Percentiles rank a stretch among this genome's conserved stretches.
phyloP scores from a whole-genome alignment of 2,888 invertebrate species.

The Perithous albicinctus region DNA sequence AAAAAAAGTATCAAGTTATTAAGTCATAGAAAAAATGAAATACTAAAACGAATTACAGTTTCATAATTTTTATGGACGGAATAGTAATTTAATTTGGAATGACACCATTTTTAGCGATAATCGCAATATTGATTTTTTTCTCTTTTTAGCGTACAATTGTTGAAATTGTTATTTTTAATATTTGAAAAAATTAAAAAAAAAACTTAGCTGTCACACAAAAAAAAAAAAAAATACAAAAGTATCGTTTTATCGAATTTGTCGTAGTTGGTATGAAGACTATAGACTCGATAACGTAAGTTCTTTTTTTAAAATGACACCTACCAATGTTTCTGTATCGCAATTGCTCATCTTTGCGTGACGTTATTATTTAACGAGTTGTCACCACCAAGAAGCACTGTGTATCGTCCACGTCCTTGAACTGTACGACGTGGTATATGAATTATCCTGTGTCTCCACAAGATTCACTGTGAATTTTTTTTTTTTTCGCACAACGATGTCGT shows the following conservation, averaged over 20 bases:
- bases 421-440: not conserved
- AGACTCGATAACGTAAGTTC: not conserved
- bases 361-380: constrained; percentile 37
- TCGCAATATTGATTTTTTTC: not conserved
- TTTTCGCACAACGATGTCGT: not conserved
- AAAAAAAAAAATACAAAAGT: not conserved
- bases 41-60: no score
- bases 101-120: not conserved
- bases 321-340: constrained; percentile 39
- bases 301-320: constrained; percentile 40
- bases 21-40: no score
- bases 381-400: constrained; percentile 13
- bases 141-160: not conserved
- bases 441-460: not conserved
- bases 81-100: no score
- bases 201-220: not conserved
- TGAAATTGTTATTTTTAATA: not conserved
- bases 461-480: not conserved
- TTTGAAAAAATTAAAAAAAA: not conserved
- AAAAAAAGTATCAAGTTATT: no score
- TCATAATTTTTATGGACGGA: no score
- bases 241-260: not conserved
- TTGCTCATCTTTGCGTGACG: constrained; percentile 53
- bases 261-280: not conserved
- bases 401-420: constrained; percentile 10